Base-by-base conservation (phyloP, 2,888 invertebrate species). In the Drosophila phalerata region DNA sequence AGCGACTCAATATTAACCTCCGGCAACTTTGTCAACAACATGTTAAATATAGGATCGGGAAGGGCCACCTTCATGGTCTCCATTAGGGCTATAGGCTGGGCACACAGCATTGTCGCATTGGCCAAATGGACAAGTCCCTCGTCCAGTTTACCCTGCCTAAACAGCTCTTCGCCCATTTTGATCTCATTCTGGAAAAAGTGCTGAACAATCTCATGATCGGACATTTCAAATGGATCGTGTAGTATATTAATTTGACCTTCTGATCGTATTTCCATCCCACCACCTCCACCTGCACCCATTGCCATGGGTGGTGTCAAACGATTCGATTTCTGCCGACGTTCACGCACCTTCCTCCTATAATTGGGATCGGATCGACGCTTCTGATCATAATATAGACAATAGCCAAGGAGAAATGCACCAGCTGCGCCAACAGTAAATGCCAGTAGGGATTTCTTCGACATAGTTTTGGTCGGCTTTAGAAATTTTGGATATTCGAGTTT, bases 331-430 rank as follows among this genome's bases (percentile, higher is more conserved):
- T 53, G 51, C 8, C 74, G 79, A 43, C 79, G 78, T 11, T 60
- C 53, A 11, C 34, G 79, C 13, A 78, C 60, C 22, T 67, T 75
- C 5, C 47, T 51, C 52, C 60, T 72, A 30, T 79, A 78, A 2
- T 75, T 19, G 10, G 78, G 78, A 63, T 75, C 58, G 13, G 60
- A 32, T 11, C 76, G 65, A 38, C 78, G 79, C 22, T 69, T 75
- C 8, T 47, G 58, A 58, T 79, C 78, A 15, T 48, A 79, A 13
- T 79, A 79, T 1, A 79, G 51, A 22, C 76, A 79, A 52, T 63
- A 69, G 10, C 69, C 76, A 11, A 79, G n/a, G 0, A 75, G 15
- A 0, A 73, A 0, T 0, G 57, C 72, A 22, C 72, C 62, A 9
- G 66, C 75, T 3, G 69, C 48, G n/a, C 71, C 74, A 0, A 60